Conservation (phyloP, 2,888 invertebrate species). For the Drosophila greeni region DNA sequence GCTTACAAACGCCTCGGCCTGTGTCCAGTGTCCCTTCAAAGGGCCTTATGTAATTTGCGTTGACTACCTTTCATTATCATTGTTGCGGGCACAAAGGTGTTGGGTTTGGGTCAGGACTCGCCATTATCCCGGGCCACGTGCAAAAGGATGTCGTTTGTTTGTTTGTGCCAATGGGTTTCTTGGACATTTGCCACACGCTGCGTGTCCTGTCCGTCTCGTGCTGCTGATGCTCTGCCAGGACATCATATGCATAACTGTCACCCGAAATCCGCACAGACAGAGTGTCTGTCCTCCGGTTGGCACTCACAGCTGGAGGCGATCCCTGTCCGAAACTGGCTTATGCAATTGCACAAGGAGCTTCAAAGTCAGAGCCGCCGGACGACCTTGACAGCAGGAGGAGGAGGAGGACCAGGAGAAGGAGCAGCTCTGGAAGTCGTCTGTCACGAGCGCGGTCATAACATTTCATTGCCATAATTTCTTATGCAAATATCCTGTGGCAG, state of each 20-base stretch:
- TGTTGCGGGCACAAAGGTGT: constrained; percentile 36
- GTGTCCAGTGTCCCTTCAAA: constrained; percentile 18
- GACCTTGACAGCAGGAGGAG: constrained; percentile 26
- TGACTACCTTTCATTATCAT: constrained; percentile 65
- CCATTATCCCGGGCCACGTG: constrained; percentile 55
- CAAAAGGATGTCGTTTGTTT: constrained; percentile 56
- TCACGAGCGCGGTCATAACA: constrained; percentile 72
- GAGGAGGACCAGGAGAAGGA: not conserved
- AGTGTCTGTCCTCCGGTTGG: constrained; percentile 5
- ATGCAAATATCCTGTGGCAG: constrained; percentile 76
- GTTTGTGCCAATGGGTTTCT: constrained; percentile 62
- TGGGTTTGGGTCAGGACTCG: constrained; percentile 32
- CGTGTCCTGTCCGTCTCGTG: constrained; percentile 40
- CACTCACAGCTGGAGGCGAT: constrained; percentile 34
- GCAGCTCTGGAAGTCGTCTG: constrained; percentile 52
- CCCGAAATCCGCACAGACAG: constrained; percentile 8
- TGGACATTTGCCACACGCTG: constrained; percentile 68
- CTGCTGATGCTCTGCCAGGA: constrained; percentile 45
- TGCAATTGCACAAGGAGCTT: constrained; percentile 37
- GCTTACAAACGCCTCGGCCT: constrained; percentile 65
- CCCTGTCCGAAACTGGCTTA: constrained; percentile 22
- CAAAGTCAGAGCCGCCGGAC: constrained; percentile 41
- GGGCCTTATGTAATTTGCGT: constrained; percentile 68
- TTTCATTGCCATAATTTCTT: constrained; percentile 76
- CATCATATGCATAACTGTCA: constrained; percentile 67